These are phyloP conservation scores for Phodopus roborovskii DNA, from an alignment of 2,113 vertebrate species.

Conservation along the genomic window DNA sequence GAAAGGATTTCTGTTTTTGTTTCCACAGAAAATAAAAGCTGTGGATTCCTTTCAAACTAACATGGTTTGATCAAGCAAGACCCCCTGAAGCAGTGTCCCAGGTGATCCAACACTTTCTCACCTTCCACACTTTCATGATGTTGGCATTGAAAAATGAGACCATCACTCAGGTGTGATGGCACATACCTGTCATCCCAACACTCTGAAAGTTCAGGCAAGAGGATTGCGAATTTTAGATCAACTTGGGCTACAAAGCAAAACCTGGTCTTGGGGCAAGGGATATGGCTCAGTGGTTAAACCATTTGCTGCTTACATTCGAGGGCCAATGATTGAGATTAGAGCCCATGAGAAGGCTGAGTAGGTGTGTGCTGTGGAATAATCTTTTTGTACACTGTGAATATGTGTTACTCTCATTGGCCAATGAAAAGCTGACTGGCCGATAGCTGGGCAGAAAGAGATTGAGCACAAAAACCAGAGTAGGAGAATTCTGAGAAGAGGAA, in stretches of 20 bases:
- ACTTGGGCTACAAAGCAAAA: neutral
- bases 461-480: no score
- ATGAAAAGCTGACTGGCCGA: no score
- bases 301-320: neutral
- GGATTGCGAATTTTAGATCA: neutral
- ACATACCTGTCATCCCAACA: neutral
- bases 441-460: no score
- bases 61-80: no score
- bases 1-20: no score
- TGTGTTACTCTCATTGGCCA: no score
- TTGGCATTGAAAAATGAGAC: neutral
- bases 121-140: neutral
- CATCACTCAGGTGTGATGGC: neutral
- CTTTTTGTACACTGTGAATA: no score
- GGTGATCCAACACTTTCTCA: neutral
- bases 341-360: neutral
- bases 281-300: neutral
- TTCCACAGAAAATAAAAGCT: no score
- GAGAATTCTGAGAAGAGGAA: no score
- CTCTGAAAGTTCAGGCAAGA: neutral
- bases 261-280: neutral
- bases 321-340: neutral
- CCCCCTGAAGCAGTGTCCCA: no score
- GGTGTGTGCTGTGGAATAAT: no score
- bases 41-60: no score